These are phyloP conservation scores for Artibeus lituratus DNA, from an alignment of 2,797 vertebrate species.

Conservation along the genomic window DNA sequence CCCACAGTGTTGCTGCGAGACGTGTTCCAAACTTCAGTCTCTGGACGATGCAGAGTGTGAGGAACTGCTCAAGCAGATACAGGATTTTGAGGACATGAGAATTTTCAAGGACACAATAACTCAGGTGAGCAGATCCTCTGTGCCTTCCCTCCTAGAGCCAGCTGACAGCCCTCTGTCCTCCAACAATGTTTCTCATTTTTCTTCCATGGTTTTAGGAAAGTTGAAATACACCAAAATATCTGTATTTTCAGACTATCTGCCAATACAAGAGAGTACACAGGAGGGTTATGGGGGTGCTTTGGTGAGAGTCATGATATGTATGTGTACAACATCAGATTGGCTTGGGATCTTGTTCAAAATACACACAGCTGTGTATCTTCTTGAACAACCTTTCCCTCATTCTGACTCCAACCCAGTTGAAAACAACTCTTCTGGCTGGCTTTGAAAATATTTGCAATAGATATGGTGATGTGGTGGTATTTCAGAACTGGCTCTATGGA, in stretches of 20 bases:
- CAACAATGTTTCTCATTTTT: not conserved
- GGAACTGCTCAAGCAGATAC: too few relatives aligned
- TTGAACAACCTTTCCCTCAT: not conserved
- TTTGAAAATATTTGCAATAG: not conserved
- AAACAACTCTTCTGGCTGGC: not conserved
- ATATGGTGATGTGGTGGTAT: not conserved
- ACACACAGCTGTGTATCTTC: not conserved
- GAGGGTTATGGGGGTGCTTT: not conserved
- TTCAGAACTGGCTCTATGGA: not conserved
- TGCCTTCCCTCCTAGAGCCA: too few relatives aligned
- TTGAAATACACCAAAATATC: not conserved
- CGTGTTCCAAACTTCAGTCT: too few relatives aligned
- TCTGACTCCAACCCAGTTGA: not conserved
- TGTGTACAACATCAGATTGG: not conserved
- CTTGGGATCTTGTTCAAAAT: not conserved
- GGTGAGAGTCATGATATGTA: not conserved
- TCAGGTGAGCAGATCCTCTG: too few relatives aligned
- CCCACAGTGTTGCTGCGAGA: too few relatives aligned
- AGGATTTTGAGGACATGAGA: too few relatives aligned
- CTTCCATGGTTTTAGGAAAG: not conserved
- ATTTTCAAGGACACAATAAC: too few relatives aligned
- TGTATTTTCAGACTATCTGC: not conserved
- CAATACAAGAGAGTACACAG: not conserved
- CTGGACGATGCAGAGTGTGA: too few relatives aligned
- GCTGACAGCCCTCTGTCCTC: too few relatives aligned